Evolutionary conservation across 2,113 vertebrate species (phyloP).

Genomic region (Anthoscopus minutus): DNA sequence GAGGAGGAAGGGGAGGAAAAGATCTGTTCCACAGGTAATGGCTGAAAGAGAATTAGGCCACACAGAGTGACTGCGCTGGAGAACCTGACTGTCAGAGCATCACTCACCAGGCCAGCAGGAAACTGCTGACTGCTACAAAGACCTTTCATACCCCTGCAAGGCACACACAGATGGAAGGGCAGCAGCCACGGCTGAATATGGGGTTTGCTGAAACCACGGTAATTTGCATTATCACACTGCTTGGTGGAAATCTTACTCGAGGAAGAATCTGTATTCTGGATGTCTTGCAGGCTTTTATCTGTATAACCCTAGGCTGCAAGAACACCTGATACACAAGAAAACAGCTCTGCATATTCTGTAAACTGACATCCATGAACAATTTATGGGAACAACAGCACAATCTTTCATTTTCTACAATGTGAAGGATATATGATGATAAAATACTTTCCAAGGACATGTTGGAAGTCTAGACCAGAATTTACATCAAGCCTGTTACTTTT

Average conservation of each 20-base stretch:
- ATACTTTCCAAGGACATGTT: background rate
- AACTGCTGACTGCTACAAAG: background rate
- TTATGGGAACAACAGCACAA: background rate
- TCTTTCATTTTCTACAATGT: background rate
- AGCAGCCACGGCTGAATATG: background rate
- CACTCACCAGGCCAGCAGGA: background rate
- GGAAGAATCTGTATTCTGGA: background rate
- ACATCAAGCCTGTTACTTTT: background rate
- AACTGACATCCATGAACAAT: background rate
- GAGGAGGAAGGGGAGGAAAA: background rate
- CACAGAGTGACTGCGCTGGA: background rate
- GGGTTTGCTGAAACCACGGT: background rate
- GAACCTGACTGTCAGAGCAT: background rate
- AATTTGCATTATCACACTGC: background rate
- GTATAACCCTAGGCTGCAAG: background rate
- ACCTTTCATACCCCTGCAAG: background rate
- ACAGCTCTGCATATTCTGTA: background rate
- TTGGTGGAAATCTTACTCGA: background rate
- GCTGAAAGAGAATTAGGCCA: background rate
- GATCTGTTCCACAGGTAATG: background rate
- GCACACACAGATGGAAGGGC: background rate
- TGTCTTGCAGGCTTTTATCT: background rate
- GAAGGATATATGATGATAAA: background rate
- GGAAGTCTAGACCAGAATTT: constrained; percentile 25
- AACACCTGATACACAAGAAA: background rate